These are phyloP conservation scores for Mythimna ferrago DNA, from an alignment of 2,888 invertebrate genomes.

Conservation along the genomic window DNA sequence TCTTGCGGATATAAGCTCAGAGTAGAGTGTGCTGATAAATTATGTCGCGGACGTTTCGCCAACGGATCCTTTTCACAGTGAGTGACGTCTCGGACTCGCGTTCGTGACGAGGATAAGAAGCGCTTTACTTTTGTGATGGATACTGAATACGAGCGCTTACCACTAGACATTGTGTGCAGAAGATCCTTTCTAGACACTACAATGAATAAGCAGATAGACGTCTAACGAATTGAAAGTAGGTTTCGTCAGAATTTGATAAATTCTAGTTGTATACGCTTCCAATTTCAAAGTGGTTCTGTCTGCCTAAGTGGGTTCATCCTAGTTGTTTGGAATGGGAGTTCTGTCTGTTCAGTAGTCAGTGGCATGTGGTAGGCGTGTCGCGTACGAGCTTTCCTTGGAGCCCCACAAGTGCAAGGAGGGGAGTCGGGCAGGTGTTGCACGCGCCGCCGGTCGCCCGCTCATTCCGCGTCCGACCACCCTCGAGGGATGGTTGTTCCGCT, in stretches of 20 bases:
- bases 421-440: constrained; percentile 83
- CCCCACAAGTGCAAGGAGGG: constrained; percentile 86
- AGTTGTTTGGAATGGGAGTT: constrained; percentile 30
- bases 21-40: constrained; percentile 49
- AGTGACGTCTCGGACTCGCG: constrained; percentile 44
- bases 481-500: constrained; percentile 64
- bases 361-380: constrained; percentile 79
- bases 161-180: background rate
- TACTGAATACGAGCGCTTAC: constrained; percentile 5
- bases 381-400: constrained; percentile 76
- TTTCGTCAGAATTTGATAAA: background rate
- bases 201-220: background rate
- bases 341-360: constrained; percentile 25
- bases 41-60: constrained; percentile 43
- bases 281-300: background rate
- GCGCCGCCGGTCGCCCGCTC: constrained; percentile 68
- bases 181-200: background rate
- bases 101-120: constrained; percentile 57
- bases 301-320: background rate
- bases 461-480: constrained; percentile 75
- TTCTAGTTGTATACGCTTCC: background rate
- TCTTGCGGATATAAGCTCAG: constrained; percentile 30
- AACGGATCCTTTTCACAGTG: constrained; percentile 47
- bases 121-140: constrained; percentile 49
- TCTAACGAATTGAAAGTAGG: background rate